Conservation (phyloP, 2,888 invertebrate species). For the Argynnis bischoffii region DNA sequence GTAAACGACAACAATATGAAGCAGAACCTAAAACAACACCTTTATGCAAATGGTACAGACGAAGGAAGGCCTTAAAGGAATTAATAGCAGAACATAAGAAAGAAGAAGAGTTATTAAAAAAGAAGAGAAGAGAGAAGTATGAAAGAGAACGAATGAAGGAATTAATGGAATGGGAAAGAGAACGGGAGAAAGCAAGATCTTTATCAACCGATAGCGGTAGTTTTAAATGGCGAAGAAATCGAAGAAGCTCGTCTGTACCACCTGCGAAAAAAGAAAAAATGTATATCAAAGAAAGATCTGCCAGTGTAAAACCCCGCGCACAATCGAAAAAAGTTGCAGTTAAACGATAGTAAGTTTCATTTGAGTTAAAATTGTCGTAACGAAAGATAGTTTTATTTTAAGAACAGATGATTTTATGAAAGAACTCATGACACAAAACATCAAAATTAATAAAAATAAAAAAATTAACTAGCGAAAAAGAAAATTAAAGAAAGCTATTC, state of each 20-base stretch:
- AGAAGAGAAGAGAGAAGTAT: slow-evolving; percentile 31
- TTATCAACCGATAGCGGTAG: slow-evolving; percentile 25
- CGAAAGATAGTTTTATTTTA: too few relatives aligned
- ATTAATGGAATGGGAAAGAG: slow-evolving; percentile 33
- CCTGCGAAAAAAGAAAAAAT: slow-evolving; percentile 27
- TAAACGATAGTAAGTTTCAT: slow-evolving; percentile 45
- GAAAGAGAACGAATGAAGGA: slow-evolving; percentile 37
- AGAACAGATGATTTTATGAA: too few relatives aligned
- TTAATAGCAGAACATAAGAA: slow-evolving; percentile 34
- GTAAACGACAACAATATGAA: slow-evolving; percentile 24
- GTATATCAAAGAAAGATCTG: slow-evolving; percentile 36
- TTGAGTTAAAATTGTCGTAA: neutral
- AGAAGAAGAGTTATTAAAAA: slow-evolving; percentile 34
- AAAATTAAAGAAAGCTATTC: too few relatives aligned
- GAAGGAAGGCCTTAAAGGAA: slow-evolving; percentile 42
- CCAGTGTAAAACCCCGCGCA: slow-evolving; percentile 39
- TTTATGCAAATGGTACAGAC: slow-evolving; percentile 47
- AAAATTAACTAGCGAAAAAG: too few relatives aligned
- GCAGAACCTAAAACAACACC: slow-evolving; percentile 19
- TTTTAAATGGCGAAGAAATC: slow-evolving; percentile 27
- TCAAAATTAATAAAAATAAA: too few relatives aligned
- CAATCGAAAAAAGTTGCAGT: slow-evolving; percentile 43
- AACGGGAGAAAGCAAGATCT: slow-evolving; percentile 17
- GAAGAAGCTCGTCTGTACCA: slow-evolving; percentile 13
- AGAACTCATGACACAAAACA: too few relatives aligned